A percentile compares a stretch with the other conserved stretches of the same genome.
Conservation (phyloP, 2,888 invertebrate species). For the Drosophila lacicola region DNA sequence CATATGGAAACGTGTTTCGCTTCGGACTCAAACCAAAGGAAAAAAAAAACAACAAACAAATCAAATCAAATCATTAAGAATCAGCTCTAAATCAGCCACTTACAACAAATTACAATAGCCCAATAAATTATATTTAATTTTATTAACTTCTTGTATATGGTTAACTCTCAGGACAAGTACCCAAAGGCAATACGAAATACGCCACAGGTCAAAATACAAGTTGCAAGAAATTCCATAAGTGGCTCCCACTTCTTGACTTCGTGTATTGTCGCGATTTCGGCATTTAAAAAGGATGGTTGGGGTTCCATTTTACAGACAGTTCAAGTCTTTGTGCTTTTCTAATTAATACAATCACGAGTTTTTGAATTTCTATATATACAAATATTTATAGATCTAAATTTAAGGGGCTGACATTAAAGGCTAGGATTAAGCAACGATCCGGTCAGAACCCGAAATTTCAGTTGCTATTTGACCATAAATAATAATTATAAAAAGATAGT, state of each 20-base stretch:
- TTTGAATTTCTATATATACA: constrained; percentile 2
- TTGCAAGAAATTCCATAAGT: constrained; percentile 27
- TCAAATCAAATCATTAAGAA: constrained; percentile 6
- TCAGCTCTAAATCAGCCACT: constrained; percentile 6
- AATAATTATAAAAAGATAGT: no score
- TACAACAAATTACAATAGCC: background rate
- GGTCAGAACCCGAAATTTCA: no score
- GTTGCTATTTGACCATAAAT: no score
- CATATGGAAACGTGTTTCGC: constrained; percentile 23
- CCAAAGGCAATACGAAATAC: background rate
- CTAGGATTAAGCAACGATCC: background rate
- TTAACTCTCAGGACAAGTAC: background rate
- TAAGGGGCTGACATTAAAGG: constrained; percentile 17
- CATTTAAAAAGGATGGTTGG: accelerated
- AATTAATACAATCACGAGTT: background rate
- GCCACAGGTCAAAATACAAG: constrained; percentile 24
- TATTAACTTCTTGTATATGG: background rate
- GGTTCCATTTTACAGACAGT: background rate
- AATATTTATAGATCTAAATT: background rate
- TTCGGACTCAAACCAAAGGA: background rate
- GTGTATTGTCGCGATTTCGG: constrained; percentile 1
- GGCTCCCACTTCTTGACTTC: constrained; percentile 44
- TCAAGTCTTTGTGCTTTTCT: no score
- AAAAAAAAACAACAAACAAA: background rate
- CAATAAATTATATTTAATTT: background rate